Percentiles rank a stretch among this genome's conserved stretches.
Evolutionary conservation across 2,113 vertebrate species (phyloP).

Genomic region (Tupaia tana): DNA sequence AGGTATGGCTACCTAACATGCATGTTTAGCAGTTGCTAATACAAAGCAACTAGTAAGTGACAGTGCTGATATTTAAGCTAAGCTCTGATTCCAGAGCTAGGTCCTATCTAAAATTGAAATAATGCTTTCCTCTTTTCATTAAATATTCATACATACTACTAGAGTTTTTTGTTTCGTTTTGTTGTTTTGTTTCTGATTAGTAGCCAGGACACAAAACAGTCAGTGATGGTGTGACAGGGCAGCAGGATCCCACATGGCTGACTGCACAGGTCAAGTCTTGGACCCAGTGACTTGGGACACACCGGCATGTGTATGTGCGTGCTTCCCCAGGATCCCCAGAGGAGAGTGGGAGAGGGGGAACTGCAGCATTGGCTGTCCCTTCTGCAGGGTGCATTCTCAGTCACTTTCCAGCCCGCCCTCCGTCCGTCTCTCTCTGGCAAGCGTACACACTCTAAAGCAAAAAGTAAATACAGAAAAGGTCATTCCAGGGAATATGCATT

Average conservation of each 20-base stretch:
- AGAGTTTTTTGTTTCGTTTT: not conserved
- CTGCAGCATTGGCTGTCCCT: too few species aligned
- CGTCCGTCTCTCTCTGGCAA: too few species aligned
- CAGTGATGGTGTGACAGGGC: too few species aligned
- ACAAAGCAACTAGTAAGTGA: not conserved
- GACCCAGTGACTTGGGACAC: too few species aligned
- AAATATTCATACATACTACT: not conserved
- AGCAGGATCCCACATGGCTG: too few species aligned
- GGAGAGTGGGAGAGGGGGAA: too few species aligned
- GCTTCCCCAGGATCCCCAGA: too few species aligned
- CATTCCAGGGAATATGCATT: not conserved
- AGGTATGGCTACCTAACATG: not conserved
- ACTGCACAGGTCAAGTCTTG: too few species aligned
- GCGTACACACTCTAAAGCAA: too few species aligned
- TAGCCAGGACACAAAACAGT: not conserved
- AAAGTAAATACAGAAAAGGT: not conserved
- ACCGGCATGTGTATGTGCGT: too few species aligned
- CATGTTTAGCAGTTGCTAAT: not conserved
- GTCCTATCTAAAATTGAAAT: slow-evolving; percentile 10
- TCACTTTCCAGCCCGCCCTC: too few species aligned
- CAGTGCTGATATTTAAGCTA: not conserved
- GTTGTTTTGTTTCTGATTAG: slow-evolving; percentile 6
- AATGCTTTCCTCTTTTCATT: slow-evolving; percentile 26
- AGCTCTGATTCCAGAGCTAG: not conserved
- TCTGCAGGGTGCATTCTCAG: too few species aligned